These are phyloP conservation scores for Prinia subflava DNA, from an alignment of 2,113 vertebrate genomes.

Conservation along the genomic window DNA sequence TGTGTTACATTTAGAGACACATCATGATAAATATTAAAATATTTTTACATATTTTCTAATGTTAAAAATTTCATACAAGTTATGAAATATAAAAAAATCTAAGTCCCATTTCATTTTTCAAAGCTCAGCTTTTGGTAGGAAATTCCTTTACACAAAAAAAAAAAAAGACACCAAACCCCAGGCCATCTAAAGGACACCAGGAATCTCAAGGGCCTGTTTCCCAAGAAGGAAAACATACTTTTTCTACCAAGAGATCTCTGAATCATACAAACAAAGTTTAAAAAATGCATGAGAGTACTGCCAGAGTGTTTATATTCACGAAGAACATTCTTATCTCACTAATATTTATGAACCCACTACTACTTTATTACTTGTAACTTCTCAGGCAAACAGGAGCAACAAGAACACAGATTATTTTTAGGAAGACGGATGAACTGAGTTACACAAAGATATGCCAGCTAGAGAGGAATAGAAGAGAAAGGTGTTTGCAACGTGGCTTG, in stretches of 20 bases:
- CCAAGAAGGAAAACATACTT: background rate
- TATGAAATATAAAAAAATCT: background rate
- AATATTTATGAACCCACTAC: background rate
- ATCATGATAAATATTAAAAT: background rate
- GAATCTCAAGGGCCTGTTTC: background rate
- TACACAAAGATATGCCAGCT: accelerated
- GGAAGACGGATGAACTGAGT: background rate
- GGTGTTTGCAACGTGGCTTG: background rate
- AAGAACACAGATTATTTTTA: background rate
- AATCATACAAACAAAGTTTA: background rate
- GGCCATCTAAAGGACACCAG: background rate
- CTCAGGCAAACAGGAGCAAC: background rate
- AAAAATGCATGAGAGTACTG: background rate
- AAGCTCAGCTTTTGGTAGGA: background rate
- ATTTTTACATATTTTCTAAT: background rate
- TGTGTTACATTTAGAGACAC: background rate
- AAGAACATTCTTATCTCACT: background rate
- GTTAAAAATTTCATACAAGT: background rate
- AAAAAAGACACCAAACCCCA: background rate
- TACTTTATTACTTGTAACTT: background rate
- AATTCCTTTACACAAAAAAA: background rate
- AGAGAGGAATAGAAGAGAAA: background rate
- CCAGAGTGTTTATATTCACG: background rate
- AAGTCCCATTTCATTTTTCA: background rate
- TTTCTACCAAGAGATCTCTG: background rate